phyloP scores from a whole-genome alignment of 2,797 vertebrate species.

The Ammospiza maritima region DNA sequence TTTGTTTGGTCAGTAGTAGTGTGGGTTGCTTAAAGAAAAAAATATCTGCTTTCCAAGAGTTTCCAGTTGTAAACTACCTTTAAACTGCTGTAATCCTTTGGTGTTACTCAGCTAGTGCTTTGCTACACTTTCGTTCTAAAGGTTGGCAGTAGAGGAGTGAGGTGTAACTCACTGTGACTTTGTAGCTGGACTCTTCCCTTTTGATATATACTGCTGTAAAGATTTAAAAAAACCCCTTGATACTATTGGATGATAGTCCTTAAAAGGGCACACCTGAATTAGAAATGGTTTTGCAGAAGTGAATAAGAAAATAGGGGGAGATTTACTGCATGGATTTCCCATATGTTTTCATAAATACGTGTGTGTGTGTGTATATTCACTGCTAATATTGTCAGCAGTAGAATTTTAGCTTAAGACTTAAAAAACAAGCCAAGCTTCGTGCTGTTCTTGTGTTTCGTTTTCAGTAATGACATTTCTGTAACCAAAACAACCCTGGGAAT shows the following conservation, averaged over 20 bases:
- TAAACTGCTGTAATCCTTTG: not conserved
- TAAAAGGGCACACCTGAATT: not conserved
- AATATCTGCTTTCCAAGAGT: not conserved
- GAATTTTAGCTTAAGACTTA: not conserved
- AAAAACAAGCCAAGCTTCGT: not conserved
- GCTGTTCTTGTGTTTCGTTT: not conserved
- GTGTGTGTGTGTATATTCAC: accelerated
- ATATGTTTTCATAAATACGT: not conserved
- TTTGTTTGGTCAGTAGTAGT: not conserved
- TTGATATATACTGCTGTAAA: not conserved
- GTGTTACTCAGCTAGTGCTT: accelerated
- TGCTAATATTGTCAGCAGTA: not conserved
- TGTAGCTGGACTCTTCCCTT: not conserved
- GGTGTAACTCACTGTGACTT: not conserved
- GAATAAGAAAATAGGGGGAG: not conserved
- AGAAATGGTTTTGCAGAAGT: not conserved
- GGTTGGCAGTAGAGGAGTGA: not conserved
- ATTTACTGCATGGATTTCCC: not conserved
- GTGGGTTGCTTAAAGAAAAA: not conserved
- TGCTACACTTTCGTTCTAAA: accelerated
- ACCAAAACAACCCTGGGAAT: not conserved
- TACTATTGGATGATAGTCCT: accelerated
- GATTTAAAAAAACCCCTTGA: not conserved
- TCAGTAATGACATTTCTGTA: not conserved
- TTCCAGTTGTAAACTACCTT: not conserved